Percentiles rank a stretch among this genome's conserved stretches.
Conservation (phyloP, 2,888 invertebrate species). For the Oscheius sp. region DNA sequence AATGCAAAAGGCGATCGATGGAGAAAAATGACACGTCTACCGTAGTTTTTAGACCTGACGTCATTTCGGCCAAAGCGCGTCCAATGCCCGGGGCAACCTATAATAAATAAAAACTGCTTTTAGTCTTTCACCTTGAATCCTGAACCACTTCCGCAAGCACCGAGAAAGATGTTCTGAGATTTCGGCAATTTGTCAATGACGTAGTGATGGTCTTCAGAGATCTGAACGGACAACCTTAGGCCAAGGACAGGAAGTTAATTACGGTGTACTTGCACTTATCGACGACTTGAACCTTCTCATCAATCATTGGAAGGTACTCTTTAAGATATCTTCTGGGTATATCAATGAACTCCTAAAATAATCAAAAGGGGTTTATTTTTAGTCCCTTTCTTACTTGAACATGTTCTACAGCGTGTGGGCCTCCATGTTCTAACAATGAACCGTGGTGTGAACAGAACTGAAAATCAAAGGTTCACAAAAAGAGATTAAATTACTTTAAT, state of each 20-base stretch:
- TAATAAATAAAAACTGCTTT: neutral
- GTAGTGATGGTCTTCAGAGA: conserved; percentile 51
- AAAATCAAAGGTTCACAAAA: neutral
- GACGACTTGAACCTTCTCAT: conserved; percentile 24
- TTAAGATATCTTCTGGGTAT: conserved; percentile 39
- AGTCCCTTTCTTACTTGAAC: neutral
- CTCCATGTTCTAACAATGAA: neutral
- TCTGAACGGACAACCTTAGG: conserved; percentile 32
- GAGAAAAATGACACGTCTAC: conserved; percentile 52
- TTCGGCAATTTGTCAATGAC: conserved; percentile 45
- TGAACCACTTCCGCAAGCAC: conserved; percentile 64
- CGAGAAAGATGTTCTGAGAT: conserved; percentile 57
- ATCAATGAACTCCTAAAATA: conserved; percentile 32
- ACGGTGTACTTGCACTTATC: conserved; percentile 57
- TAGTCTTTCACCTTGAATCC: conserved; percentile 61
- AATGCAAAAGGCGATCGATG: conserved; percentile 7
- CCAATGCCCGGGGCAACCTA: conserved; percentile 53
- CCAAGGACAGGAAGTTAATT: neutral
- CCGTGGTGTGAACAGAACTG: conserved; percentile 27
- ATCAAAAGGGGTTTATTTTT: neutral
- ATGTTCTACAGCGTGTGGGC: neutral
- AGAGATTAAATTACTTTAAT: no score
- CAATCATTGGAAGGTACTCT: conserved; percentile 40
- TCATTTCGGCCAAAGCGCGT: conserved; percentile 45
- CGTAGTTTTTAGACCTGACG: conserved; percentile 39